Evolutionary conservation across 2,113 vertebrate genomes (phyloP).

Genomic region (Blennius ocellaris): DNA sequence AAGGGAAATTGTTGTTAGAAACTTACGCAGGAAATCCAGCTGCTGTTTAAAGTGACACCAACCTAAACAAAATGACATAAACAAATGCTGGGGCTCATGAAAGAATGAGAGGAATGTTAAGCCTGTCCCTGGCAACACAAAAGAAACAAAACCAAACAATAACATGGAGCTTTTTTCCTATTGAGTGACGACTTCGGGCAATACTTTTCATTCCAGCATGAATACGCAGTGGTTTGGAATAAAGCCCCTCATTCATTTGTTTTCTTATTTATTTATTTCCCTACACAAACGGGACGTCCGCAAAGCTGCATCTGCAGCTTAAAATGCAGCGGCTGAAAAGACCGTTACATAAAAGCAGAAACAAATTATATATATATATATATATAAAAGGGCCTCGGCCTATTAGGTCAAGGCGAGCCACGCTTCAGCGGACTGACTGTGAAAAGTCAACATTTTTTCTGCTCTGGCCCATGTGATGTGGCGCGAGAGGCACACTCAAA

Average conservation of each 20-base stretch:
- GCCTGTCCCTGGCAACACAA: not conserved
- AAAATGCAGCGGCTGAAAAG: conserved; percentile 44
- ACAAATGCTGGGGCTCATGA: conserved; percentile 11
- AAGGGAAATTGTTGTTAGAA: no score
- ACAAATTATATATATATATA: not conserved
- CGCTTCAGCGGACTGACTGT: conserved; percentile 65
- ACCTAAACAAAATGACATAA: conserved; percentile 14
- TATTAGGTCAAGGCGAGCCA: conserved; percentile 61
- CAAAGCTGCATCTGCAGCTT: not conserved
- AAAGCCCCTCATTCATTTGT: conserved; percentile 33
- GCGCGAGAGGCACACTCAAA: conserved; percentile 67
- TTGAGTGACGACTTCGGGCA: conserved; percentile 25
- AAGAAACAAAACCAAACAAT: conserved; percentile 3
- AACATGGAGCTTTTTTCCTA: not conserved
- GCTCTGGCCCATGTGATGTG: conserved; percentile 66
- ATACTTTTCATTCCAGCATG: conserved; percentile 15
- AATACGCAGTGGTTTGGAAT: conserved; percentile 50
- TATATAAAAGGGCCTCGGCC: conserved; percentile 45
- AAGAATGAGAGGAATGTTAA: conserved; percentile 37
- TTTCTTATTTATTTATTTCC: conserved; percentile 18
- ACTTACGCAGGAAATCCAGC: not conserved
- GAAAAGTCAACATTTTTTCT: conserved; percentile 77
- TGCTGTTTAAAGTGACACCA: not conserved
- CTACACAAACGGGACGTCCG: not conserved
- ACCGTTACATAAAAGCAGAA: conserved; percentile 50